These are phyloP conservation scores for Drosophila sturtevanti DNA, from an alignment of 1,140 invertebrate species.

Conservation along the genomic window DNA sequence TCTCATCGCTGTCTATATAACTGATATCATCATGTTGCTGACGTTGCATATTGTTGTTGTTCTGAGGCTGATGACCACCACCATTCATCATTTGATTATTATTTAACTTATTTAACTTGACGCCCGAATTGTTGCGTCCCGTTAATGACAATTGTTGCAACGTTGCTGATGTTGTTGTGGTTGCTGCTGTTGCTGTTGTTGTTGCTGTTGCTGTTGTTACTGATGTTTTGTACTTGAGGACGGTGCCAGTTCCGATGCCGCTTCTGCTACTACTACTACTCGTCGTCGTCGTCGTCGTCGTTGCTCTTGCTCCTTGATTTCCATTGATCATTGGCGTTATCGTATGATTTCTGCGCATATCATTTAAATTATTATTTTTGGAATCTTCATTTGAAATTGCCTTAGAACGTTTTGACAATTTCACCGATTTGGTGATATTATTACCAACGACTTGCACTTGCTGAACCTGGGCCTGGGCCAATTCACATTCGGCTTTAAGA, in stretches of 20 bases:
- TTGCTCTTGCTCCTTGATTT: slow-evolving; percentile 54
- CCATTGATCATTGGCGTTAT: slow-evolving; percentile 62
- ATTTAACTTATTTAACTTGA: slow-evolving; percentile 4
- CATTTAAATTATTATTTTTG: slow-evolving; percentile 57
- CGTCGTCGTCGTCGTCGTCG: slow-evolving; percentile 8
- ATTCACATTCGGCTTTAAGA: slow-evolving; percentile 75
- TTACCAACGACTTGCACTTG: slow-evolving; percentile 21
- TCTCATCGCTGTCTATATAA: slow-evolving; percentile 81
- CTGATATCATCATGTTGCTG: slow-evolving; percentile 72
- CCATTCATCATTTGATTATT: slow-evolving; percentile 25
- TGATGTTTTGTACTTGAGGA: slow-evolving; percentile 32
- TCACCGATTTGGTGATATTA: not conserved
- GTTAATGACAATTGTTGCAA: slow-evolving; percentile 11
- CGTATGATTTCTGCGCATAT: slow-evolving; percentile 60
- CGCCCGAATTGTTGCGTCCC: not conserved
- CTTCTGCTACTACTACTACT: slow-evolving; percentile 23
- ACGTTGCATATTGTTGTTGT: slow-evolving; percentile 61
- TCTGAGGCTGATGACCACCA: slow-evolving; percentile 17
- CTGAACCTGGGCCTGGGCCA: slow-evolving; percentile 81
- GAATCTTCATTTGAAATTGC: slow-evolving; percentile 46
- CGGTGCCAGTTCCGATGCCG: slow-evolving; percentile 17
- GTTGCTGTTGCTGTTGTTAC: slow-evolving; percentile 11
- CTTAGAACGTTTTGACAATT: slow-evolving; percentile 13
- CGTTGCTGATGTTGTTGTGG: slow-evolving; percentile 18
- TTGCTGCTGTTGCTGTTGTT: slow-evolving; percentile 15